Base-by-base conservation (phyloP, 2,888 invertebrate genomes). In the Ectropis crepuscularia region DNA sequence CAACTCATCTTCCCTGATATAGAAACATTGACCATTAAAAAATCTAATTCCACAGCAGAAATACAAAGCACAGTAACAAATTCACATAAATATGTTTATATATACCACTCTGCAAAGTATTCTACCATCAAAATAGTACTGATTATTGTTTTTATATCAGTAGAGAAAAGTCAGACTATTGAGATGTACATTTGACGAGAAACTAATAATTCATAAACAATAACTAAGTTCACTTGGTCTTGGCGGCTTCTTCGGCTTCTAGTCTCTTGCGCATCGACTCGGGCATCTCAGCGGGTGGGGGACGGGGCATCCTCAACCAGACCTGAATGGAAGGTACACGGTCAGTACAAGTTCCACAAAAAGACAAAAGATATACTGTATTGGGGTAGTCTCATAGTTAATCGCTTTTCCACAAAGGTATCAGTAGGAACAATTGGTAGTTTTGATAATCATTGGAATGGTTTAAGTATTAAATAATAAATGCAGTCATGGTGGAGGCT, bases 251-350 rank as follows among this genome's bases (percentile, higher is more conserved):
- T 51, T 91, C 89, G 0, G 92, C 94, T 65, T 90, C 93, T 39
- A 95, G 85, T 73, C 97, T 96, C 89, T 94, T 94, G 88, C 96
- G 96, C 81, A 98, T 94, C 10, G 97, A 97, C 85, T 97, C 98
- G 11, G 99, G 99, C 98, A 98, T 98, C 90, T 96, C 96, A 78
- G 98, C 97, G 81, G 99, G 98, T 83, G 99, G 99, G 67, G 99
- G 99, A 76, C 99, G 96, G 64, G 99, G 99, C 94, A 99, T 96
- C 71, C 95, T 94, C 73, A 97, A 94, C 78, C 92, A 94, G 0
- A 95, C 95, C 94, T 94, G 79, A 28, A 28, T 28, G 16, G 9
- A 39, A 8, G 37, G 51, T 47, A 6, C 46, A 10, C 11, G 11
- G 16, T 28, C 4, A 28, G 43, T 16, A 9, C 12, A 8, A 6